Evolutionary conservation across 2,797 vertebrate species (phyloP).

Genomic region (Buphagus erythrorhynchus): DNA sequence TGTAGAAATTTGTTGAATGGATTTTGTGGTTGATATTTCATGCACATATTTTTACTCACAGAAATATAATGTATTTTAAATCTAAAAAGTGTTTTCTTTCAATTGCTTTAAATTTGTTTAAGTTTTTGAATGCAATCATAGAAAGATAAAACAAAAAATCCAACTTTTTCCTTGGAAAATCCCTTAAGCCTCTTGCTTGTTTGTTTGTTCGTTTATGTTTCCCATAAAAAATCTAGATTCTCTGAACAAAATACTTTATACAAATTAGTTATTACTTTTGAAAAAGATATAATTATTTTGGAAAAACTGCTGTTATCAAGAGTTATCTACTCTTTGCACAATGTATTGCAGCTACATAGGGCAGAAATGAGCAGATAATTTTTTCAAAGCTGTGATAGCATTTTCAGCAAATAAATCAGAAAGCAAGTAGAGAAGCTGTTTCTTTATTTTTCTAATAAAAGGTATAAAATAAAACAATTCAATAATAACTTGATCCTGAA

Average conservation of each 20-base stretch:
- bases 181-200: background rate
- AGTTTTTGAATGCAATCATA: background rate
- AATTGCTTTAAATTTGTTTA: background rate
- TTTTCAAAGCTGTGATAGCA: background rate
- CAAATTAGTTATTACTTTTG: background rate
- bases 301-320: background rate
- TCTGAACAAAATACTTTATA: background rate
- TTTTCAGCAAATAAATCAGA: background rate
- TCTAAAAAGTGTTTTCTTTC: accelerated
- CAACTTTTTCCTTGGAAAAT: background rate
- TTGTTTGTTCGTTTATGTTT: background rate
- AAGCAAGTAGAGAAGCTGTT: background rate
- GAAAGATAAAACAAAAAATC: background rate
- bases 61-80: background rate
- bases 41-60: background rate
- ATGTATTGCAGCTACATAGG: background rate
- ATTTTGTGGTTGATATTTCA: background rate
- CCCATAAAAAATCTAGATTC: background rate
- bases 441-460: background rate
- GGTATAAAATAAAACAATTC: background rate
- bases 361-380: background rate
- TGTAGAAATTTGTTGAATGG: background rate
- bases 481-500: background rate
- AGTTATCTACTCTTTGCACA: background rate
- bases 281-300: background rate